Evolutionary conservation across 2,113 vertebrate genomes (phyloP).

Genomic region (Takifugu bimaculatus): DNA sequence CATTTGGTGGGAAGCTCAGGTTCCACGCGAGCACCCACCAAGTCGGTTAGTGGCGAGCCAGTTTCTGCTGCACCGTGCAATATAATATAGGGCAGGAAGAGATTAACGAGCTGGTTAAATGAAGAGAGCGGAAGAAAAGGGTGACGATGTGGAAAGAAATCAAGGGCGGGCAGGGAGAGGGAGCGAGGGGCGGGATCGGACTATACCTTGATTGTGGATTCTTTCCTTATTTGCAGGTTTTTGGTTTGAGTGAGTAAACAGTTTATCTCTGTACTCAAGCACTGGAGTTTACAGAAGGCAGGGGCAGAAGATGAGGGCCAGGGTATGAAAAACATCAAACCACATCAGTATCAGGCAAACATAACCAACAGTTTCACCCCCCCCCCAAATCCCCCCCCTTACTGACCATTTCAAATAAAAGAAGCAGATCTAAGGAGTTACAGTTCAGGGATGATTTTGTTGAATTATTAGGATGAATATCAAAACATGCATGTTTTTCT

Average conservation of each 20-base stretch:
- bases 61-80: slow-evolving; percentile 12
- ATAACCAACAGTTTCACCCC: slow-evolving; percentile 6
- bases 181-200: slow-evolving; percentile 34
- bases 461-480: slow-evolving; percentile 22
- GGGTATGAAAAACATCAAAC: slow-evolving; percentile 44
- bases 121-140: slow-evolving; percentile 3
- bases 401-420: slow-evolving; percentile 12
- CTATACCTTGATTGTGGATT: slow-evolving; percentile 88
- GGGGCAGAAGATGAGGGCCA: slow-evolving; percentile 70
- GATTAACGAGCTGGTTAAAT: slow-evolving; percentile 51
- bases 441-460: slow-evolving; percentile 8
- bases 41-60: slow-evolving; percentile 39
- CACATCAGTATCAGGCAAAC: slow-evolving; percentile 47
- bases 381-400: not conserved
- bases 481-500: slow-evolving; percentile 39
- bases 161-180: slow-evolving; percentile 1
- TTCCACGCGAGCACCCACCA: slow-evolving; percentile 47
- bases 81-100: not conserved
- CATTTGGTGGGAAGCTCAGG: slow-evolving; percentile 61
- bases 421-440: slow-evolving; percentile 17
- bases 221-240: slow-evolving; percentile 87
- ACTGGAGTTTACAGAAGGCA: slow-evolving; percentile 78
- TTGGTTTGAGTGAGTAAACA: slow-evolving; percentile 90
- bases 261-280: slow-evolving; percentile 94
- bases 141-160: slow-evolving; percentile 13